phyloP scores from a whole-genome alignment of 2,113 vertebrate genomes.

The Lagopus leucura region DNA sequence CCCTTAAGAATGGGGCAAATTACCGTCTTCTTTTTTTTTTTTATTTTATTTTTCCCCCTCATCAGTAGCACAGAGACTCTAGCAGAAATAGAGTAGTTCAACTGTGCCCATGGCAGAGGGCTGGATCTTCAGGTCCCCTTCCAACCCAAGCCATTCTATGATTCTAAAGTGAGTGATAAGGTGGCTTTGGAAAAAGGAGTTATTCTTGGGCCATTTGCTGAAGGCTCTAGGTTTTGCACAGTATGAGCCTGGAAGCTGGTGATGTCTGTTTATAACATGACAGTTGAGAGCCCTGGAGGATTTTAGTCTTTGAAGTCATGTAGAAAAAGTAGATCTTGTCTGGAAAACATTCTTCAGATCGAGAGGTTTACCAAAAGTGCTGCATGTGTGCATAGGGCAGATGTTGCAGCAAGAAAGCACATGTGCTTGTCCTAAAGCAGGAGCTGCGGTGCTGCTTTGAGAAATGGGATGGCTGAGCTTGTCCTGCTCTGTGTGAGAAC shows the following conservation, averaged over 20 bases:
- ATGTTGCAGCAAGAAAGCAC: not conserved
- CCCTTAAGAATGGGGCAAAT: not conserved
- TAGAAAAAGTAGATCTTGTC: constrained; percentile 35
- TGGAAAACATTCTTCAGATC: not conserved
- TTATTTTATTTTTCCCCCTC: too few relatives aligned
- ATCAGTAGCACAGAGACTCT: not conserved
- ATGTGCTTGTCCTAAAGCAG: not conserved
- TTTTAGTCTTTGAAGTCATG: constrained; percentile 20
- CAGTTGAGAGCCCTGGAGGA: constrained; percentile 1
- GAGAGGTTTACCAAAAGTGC: not conserved
- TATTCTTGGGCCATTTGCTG: not conserved
- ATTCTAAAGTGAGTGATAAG: not conserved
- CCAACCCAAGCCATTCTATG: not conserved
- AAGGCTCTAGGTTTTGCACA: not conserved
- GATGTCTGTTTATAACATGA: not conserved
- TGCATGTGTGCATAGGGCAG: not conserved
- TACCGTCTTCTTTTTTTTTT: too few relatives aligned
- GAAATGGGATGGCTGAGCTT: not conserved
- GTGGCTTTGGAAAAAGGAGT: not conserved
- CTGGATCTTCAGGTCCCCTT: not conserved
- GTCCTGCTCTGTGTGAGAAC: too few relatives aligned
- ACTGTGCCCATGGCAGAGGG: not conserved
- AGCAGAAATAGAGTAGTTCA: not conserved
- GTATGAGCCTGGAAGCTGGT: not conserved
- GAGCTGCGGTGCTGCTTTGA: not conserved